These are phyloP conservation scores for Cherax quadricarinatus DNA, from an alignment of 1,140 invertebrate species.

Conservation along the genomic window DNA sequence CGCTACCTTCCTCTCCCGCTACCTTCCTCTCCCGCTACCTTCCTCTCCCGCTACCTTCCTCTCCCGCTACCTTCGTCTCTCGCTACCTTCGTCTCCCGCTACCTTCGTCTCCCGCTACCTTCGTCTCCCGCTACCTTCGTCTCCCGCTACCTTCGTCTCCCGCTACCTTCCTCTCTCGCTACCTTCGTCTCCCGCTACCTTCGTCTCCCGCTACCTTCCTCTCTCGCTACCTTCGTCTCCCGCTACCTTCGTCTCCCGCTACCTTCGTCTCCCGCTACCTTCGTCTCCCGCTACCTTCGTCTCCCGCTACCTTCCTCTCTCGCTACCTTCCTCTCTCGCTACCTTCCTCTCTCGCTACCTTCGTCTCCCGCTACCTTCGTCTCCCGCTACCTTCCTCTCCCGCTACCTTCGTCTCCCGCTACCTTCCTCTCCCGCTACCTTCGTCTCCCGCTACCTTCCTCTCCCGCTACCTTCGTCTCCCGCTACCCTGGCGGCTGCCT, in stretches of 20 bases:
- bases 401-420: background rate
- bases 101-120: background rate
- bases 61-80: background rate
- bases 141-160: background rate
- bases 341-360: background rate
- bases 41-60: background rate
- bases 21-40: background rate
- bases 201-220: too few relatives aligned
- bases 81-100: background rate
- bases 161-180: background rate
- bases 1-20: background rate
- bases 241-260: background rate
- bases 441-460: too few relatives aligned
- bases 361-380: background rate
- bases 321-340: background rate
- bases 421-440: background rate
- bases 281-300: background rate
- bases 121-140: background rate
- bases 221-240: background rate
- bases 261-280: background rate
- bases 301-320: background rate
- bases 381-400: background rate
- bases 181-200: background rate
- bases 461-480: background rate
- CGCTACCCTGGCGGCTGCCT: too few relatives aligned